Percentiles rank a stretch among this genome's conserved stretches.
These are phyloP conservation scores for Entelurus aequoreus DNA, from an alignment of 2,113 vertebrate genomes.

Conservation along the genomic window DNA sequence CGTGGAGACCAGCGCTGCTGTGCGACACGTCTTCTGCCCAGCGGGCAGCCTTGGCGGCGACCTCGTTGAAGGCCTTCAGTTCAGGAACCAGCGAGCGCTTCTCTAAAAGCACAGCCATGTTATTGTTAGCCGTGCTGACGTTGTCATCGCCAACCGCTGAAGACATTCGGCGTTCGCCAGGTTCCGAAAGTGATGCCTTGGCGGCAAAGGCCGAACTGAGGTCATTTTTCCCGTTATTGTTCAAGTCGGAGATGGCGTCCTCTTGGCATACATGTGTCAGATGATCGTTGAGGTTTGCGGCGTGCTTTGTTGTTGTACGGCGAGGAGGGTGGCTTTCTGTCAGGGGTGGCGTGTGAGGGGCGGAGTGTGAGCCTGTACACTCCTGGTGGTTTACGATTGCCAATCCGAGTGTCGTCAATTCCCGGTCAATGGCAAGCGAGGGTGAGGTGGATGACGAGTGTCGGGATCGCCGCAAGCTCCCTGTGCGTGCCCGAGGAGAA, in stretches of 20 bases:
- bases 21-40: background rate
- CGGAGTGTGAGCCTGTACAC: constrained; percentile 30
- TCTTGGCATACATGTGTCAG: background rate
- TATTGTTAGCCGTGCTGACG: background rate
- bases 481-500: constrained; percentile 66
- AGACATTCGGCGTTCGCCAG: background rate
- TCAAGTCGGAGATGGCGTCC: constrained; percentile 22
- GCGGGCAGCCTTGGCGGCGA: background rate
- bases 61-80: constrained; percentile 63
- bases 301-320: rapidly evolving
- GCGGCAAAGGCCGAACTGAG: background rate
- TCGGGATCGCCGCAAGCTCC: constrained; percentile 74
- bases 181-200: background rate
- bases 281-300: background rate
- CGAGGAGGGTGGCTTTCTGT: background rate
- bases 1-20: background rate
- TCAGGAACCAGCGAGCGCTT: constrained; percentile 73
- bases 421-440: constrained; percentile 62
- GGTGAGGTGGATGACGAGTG: constrained; percentile 64
- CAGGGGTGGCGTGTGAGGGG: constrained; percentile 13
- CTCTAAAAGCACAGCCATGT: constrained; percentile 70
- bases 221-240: constrained; percentile 5
- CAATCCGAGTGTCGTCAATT: constrained; percentile 74
- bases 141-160: background rate
- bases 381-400: constrained; percentile 21